These are phyloP conservation scores for Tympanuchus pallidicinctus DNA, from an alignment of 2,113 vertebrate species.

Conservation along the genomic window DNA sequence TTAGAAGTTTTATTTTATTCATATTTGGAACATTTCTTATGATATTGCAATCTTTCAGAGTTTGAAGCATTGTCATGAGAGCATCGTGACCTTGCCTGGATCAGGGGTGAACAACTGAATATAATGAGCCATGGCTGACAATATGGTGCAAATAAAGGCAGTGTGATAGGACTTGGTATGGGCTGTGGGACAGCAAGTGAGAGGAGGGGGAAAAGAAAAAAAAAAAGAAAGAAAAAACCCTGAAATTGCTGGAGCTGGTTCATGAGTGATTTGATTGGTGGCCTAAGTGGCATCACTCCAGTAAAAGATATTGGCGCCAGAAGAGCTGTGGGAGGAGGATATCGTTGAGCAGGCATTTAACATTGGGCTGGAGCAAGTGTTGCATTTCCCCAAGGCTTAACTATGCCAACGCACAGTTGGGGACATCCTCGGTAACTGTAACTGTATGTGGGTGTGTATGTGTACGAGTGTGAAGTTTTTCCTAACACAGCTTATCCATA, in stretches of 20 bases:
- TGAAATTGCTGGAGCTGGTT: background rate
- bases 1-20: background rate
- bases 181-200: background rate
- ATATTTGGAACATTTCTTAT: background rate
- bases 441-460: background rate
- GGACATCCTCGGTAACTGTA: background rate
- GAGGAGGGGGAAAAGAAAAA: too few species aligned
- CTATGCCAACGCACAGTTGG: background rate
- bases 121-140: background rate
- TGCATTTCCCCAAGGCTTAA: background rate
- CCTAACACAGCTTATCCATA: background rate
- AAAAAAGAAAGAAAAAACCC: background rate
- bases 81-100: background rate
- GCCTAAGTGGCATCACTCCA: background rate
- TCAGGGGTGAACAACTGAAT: background rate
- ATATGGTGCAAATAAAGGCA: background rate
- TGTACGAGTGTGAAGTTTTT: conserved; percentile 36
- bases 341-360: background rate
- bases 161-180: background rate
- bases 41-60: background rate
- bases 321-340: background rate
- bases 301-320: background rate
- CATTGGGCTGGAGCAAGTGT: background rate
- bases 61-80: background rate
- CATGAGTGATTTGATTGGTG: background rate